Evolutionary conservation across 1,140 invertebrate genomes (phyloP).

Genomic region (Paralvinella palmiformis): DNA sequence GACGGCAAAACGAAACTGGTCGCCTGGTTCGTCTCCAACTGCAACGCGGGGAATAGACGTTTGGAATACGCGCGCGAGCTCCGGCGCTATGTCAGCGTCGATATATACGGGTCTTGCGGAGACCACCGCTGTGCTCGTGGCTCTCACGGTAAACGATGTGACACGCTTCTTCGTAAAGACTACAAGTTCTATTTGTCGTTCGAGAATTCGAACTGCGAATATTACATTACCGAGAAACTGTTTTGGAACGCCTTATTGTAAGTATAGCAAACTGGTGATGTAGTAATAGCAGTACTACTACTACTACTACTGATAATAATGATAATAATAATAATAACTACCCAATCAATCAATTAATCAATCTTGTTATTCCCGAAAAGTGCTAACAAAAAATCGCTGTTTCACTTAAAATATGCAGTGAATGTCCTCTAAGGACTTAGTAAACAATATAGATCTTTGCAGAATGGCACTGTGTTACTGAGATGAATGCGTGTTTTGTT

Average conservation of each 20-base stretch:
- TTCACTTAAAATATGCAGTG: no score
- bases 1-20: constrained; percentile 55
- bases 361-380: no score
- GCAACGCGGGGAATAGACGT: constrained; percentile 66
- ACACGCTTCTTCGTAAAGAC: constrained; percentile 78
- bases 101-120: constrained; percentile 90
- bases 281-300: no score
- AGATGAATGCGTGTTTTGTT: no score
- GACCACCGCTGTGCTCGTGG: constrained; percentile 41
- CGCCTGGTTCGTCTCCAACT: constrained; percentile 97
- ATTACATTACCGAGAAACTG: constrained; percentile 48
- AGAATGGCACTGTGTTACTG: no score
- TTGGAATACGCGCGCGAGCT: constrained; percentile 33
- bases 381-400: no score
- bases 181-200: constrained; percentile 78
- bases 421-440: no score
- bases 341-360: no score
- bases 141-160: constrained; percentile 69
- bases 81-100: constrained; percentile 52
- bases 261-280: no score
- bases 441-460: no score
- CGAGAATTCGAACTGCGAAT: constrained; percentile 44
- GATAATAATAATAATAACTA: no score
- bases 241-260: constrained; percentile 33
- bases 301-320: no score